These are phyloP conservation scores for Dolichoris vasculosae DNA, from an alignment of 1,140 invertebrate species.

Conservation along the genomic window DNA sequence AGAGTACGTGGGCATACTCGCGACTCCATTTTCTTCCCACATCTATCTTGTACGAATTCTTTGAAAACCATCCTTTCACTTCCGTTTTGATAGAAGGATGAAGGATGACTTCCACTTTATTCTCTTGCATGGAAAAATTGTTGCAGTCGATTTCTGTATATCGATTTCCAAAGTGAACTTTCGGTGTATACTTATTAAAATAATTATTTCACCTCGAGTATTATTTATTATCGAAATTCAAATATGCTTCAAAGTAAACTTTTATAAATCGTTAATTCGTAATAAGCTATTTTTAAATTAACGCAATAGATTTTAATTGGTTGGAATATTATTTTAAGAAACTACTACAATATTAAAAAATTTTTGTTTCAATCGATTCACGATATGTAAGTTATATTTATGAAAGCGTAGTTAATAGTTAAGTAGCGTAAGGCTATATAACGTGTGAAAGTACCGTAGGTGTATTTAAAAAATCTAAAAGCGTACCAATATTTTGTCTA, in stretches of 20 bases:
- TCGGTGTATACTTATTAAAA: neutral
- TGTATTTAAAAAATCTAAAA: too few relatives aligned
- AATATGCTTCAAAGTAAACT: neutral
- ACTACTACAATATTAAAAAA: too few relatives aligned
- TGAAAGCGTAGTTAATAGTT: too few relatives aligned
- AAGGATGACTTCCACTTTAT: constrained; percentile 33
- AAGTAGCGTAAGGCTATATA: too few relatives aligned
- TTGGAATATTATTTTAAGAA: too few relatives aligned
- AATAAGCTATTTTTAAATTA: too few relatives aligned
- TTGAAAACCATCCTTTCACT: constrained; percentile 37
- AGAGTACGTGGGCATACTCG: neutral
- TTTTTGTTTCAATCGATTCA: too few relatives aligned
- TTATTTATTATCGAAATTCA: neutral
- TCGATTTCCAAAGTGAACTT: neutral
- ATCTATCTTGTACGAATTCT: constrained; percentile 48
- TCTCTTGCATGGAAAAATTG: constrained; percentile 6
- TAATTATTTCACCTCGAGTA: neutral
- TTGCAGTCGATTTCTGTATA: neutral
- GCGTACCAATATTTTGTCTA: too few relatives aligned
- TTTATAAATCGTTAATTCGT: too few relatives aligned
- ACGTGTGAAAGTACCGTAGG: too few relatives aligned
- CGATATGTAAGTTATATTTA: too few relatives aligned
- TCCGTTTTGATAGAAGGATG: constrained; percentile 43
- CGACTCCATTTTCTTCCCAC: constrained; percentile 39
- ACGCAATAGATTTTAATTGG: too few relatives aligned